Base-by-base conservation (phyloP, 64 coral and sea anemone genomes). In the Montipora sp. region DNA sequence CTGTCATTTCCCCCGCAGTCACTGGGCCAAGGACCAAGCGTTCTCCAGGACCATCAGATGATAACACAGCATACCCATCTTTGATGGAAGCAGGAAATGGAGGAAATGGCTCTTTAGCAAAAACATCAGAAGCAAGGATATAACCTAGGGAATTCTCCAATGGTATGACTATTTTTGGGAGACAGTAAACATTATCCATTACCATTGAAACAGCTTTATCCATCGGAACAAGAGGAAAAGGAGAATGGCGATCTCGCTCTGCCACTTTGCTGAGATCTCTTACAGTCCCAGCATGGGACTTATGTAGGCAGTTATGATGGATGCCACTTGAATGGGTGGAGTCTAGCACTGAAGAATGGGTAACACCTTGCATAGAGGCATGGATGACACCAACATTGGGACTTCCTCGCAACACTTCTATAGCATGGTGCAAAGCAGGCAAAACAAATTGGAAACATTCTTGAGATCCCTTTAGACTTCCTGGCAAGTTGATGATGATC, bases 21-120 rank as follows among this genome's bases (percentile, higher is more conserved):
- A 96, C 79, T 75, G 94, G 94, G 51, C 94, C 94, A 20, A 99
- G 43, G 51, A 99, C 98, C 15, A 72, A 18, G 47, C 98, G 98
- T 27, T 93, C 89, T 23, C 98, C 98, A 21, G 71, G 70, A 46
- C 94, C 94, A 92, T 99, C 98, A 19, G 94, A 96, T 4, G 94
- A 93, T 73, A 94, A 70, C 3, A 99, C 97, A 49, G 97, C 98
- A 81, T 99, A 99, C 10, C 98, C 98, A 92, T 99, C 98, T 80
- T 99, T 99, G 73, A 99, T 73, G 50, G 98, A 99, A 16, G 98
- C 94, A 44, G 98, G 94, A 73, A 99, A 99, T 10, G 98, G 92
- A 80, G 98, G 98, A 83, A 96, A 92, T 0, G 98, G 92, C 77
- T 95, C 89, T 9, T 87, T 87, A 10, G 98, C 92, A 75, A 71